phyloP scores from a whole-genome alignment of 2,888 invertebrate genomes.

The Drosophila falleni region DNA sequence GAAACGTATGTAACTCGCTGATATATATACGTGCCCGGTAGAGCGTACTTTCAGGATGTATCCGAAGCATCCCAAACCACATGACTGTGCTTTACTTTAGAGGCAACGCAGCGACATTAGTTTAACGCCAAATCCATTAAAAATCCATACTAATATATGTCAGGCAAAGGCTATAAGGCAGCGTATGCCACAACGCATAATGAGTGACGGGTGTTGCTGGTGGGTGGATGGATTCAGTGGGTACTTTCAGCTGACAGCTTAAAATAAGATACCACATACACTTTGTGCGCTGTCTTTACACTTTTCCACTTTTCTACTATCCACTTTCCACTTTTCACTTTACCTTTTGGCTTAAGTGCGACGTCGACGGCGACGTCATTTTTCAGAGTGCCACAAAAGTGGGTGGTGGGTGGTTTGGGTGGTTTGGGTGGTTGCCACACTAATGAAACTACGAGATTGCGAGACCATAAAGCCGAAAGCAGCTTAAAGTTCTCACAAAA shows the following conservation, averaged over 20 bases:
- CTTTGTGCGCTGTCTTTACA: constrained; percentile 64
- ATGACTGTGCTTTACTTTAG: constrained; percentile 38
- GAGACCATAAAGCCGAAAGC: constrained; percentile 39
- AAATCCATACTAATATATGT: constrained; percentile 79
- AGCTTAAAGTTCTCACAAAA: constrained; percentile 42
- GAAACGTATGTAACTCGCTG: constrained; percentile 25
- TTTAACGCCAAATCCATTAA: constrained; percentile 76
- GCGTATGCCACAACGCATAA: constrained; percentile 72
- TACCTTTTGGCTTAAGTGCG: constrained; percentile 65
- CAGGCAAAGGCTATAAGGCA: constrained; percentile 52
- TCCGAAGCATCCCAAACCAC: constrained; percentile 19
- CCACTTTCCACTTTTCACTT: constrained; percentile 28
- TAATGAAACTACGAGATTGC: constrained; percentile 58
- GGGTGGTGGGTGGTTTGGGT: constrained; percentile 3
- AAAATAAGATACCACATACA: constrained; percentile 70
- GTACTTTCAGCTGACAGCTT: constrained; percentile 49
- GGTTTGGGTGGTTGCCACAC: constrained; percentile 4
- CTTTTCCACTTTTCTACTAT: constrained; percentile 20
- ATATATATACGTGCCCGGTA: neutral
- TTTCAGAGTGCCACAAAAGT: constrained; percentile 55
- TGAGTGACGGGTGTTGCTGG: constrained; percentile 63
- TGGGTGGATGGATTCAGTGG: constrained; percentile 7
- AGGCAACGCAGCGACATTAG: constrained; percentile 64
- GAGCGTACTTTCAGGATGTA: neutral
- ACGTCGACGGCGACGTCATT: constrained; percentile 41